Evolutionary conservation across 2,797 vertebrate genomes (phyloP).

Genomic region (Echiichthys vipera): DNA sequence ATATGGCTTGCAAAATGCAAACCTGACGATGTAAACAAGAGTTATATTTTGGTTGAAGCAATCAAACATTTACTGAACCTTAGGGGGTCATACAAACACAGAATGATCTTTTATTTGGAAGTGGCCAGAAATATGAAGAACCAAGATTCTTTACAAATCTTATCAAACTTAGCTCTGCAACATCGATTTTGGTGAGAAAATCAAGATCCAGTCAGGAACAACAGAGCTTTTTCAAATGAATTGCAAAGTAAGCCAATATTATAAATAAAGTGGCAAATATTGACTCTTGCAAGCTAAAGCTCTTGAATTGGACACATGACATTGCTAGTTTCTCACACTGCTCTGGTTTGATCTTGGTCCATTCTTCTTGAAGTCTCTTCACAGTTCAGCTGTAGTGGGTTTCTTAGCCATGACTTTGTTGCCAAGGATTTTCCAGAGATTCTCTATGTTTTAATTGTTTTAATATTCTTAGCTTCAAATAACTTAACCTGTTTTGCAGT

Average conservation of each 20-base stretch:
- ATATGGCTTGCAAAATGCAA: neutral
- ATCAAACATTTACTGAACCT: conserved; percentile 18
- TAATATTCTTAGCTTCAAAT: no score
- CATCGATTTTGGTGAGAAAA: conserved; percentile 1
- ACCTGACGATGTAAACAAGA: neutral
- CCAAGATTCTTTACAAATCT: neutral
- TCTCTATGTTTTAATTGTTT: no score
- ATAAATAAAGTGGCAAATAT: neutral
- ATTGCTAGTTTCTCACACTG: no score
- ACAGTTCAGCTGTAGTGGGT: no score
- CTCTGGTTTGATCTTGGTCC: no score
- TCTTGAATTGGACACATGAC: no score
- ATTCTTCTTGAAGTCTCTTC: no score
- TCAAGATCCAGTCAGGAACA: conserved; percentile 7
- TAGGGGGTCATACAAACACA: conserved; percentile 6
- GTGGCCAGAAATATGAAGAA: neutral
- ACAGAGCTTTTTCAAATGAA: neutral
- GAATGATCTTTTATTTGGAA: neutral
- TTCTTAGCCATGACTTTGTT: no score
- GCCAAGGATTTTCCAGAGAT: no score
- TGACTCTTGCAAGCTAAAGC: neutral
- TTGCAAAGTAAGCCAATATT: neutral
- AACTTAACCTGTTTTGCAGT: no score
- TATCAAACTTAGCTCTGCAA: conserved; percentile 12
- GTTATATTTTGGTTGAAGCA: neutral